Evolutionary conservation across 2,888 invertebrate species (phyloP), one percentile per base, ranked within the genome.

Genomic region (Sturmia bella): DNA sequence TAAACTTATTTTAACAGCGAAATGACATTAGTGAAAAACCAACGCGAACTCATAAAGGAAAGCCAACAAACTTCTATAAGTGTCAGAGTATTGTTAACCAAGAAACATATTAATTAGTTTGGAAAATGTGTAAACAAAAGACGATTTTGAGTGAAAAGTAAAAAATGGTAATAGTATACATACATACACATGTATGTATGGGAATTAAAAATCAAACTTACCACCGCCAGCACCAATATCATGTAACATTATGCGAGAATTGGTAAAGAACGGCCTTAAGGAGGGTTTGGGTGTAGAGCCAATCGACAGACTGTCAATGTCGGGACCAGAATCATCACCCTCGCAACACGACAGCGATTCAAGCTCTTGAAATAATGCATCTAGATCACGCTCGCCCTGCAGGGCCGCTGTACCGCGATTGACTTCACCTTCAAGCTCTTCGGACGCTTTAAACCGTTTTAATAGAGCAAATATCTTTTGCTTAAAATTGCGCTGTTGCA

Each of bases 221-320:
- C 75, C 80, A 83, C 85, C 84, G 74, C 85, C 83, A 74, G 86
- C 85, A 69, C 87, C 86, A 85, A 89, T 91, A 84, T 92, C 92
- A 83, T 92, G 92, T 80, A 94, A 92, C 85, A 97, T 94, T 85
- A 96, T 96, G 84, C 96, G 93, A 85, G 96, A 96, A 91, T 97
- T 97, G 88, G 97, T 97, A 92, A 98, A 98, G 92, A 98, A 98
- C 4, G 98, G 98, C 88, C 98, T 92, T 84, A 99, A 92, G 85
- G 97, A 97, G 56, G 99, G 99, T 91, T 99, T 99, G 17, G 99
- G 99, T 56, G 98, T 98, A 85, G 98, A 99, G 84, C 97, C 96
- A 88, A 99, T 97, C 89, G 98, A 98, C 93, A 99, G 95, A 66
- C 97, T 98, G 91, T 99, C 99, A 92, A 96, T 93, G 89, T 98